Conservation (phyloP, 2,797 vertebrate genomes). For the Anisognathus igniventris region DNA sequence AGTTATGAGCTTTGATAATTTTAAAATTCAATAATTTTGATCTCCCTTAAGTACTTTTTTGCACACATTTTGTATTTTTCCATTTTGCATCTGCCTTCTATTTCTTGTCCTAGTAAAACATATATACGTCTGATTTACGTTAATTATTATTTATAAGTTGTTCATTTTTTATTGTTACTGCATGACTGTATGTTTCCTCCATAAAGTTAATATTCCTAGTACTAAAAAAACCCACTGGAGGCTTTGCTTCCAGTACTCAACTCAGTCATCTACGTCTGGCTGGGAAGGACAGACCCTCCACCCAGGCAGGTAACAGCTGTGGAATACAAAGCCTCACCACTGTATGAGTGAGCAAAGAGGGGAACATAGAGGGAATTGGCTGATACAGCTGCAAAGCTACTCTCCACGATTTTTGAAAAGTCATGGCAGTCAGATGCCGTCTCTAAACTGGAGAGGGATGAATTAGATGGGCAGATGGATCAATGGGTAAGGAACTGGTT, state of each 20-base stretch:
- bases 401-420: background rate
- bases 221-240: background rate
- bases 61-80: background rate
- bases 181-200: background rate
- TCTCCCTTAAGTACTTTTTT: background rate
- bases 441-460: background rate
- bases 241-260: background rate
- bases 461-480: background rate
- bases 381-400: background rate
- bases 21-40: background rate
- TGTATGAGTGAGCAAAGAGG: background rate
- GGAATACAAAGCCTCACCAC: background rate
- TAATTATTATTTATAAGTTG: background rate
- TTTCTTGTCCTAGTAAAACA: background rate
- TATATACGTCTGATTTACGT: fast-evolving
- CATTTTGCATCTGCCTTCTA: background rate
- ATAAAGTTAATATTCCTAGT: background rate
- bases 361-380: background rate
- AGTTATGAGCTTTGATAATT: background rate
- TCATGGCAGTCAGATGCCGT: background rate
- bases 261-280: background rate
- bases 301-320: background rate
- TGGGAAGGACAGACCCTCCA: background rate
- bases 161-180: background rate
- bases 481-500: background rate